Evolutionary conservation across 2,113 vertebrate species (phyloP).

Genomic region (Pygoscelis adeliae): DNA sequence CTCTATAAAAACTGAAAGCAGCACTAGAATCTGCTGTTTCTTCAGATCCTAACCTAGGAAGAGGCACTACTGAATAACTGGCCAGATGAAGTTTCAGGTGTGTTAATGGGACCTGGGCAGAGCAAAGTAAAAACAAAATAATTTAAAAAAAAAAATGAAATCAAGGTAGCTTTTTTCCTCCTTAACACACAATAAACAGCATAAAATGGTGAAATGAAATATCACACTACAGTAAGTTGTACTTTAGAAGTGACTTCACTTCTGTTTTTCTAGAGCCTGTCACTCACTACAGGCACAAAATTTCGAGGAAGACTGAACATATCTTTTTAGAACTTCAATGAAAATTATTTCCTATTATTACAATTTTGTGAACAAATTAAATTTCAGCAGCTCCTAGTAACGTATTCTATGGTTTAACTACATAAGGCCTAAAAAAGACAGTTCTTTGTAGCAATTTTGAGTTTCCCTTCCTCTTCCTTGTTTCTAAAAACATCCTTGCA

Average conservation of each 20-base stretch:
- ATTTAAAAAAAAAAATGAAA: background rate
- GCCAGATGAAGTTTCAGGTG: background rate
- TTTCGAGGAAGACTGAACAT: background rate
- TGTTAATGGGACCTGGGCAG: background rate
- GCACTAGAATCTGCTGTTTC: background rate
- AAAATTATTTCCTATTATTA: background rate
- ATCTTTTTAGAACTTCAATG: background rate
- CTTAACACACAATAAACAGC: background rate
- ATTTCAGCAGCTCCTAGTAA: background rate
- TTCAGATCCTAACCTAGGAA: background rate
- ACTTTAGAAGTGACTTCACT: background rate
- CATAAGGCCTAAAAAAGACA: background rate
- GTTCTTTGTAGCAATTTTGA: background rate
- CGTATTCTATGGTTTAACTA: background rate
- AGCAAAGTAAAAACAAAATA: background rate
- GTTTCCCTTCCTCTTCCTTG: background rate
- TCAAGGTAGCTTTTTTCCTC: background rate
- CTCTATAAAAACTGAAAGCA: background rate
- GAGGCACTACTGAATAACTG: background rate
- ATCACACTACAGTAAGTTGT: background rate
- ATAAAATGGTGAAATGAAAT: background rate
- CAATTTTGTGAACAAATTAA: background rate
- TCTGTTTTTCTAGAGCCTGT: background rate
- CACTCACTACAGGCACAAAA: background rate
- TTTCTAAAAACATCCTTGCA: background rate